Base-by-base conservation (phyloP, 23 tunicate genomes). In the Botrylloides violaceus region DNA sequence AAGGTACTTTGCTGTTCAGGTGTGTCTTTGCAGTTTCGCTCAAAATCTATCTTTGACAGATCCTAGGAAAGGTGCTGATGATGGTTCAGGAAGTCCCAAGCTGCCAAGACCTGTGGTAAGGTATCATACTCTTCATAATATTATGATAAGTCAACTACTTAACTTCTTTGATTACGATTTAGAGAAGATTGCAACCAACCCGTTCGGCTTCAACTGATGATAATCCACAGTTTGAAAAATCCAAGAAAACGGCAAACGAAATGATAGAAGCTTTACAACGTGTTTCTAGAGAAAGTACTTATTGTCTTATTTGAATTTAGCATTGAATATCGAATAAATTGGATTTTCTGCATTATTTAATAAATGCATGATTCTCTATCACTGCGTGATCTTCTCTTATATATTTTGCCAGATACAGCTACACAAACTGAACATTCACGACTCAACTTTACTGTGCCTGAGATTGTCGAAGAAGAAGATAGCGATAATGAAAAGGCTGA, bases 251-350 rank as follows among this genome's bases (percentile, higher is more conserved):
- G 7, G 58, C 37, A 32, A 28, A 68, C 21, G 26, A 28, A 37
- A 68, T 68, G n/a, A 68, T 68, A 38, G 37, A 39, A 25, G 74
- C 74, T 4, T 22, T 68, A 31, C 36, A 28, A 22, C 0, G 30
- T 19, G 74, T 30, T 15, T 68, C 74, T 18, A 68, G 58, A 68
- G 58, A 68, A 32, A 32, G 74, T 68, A 37, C 36, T 23, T 23
- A 47, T 32, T 71, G 9, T 43, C 29, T 31, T 18, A 32, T 29
- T 20, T 29, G 47, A n/a, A 66, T 43, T 43, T 43, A n/a, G n/a
- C n/a, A n/a, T n/a, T n/a, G n/a, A n/a, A n/a, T n/a, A n/a, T n/a
- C n/a, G n/a, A n/a, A n/a, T n/a, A n/a, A n/a, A n/a, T n/a, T n/a
- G n/a, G n/a, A n/a, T n/a, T n/a, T n/a, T n/a, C n/a, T n/a, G n/a